Evolutionary conservation across 2,888 invertebrate species (phyloP), one percentile per base, ranked within the genome.

Genomic region (Drosophila nr. perissopoda): DNA sequence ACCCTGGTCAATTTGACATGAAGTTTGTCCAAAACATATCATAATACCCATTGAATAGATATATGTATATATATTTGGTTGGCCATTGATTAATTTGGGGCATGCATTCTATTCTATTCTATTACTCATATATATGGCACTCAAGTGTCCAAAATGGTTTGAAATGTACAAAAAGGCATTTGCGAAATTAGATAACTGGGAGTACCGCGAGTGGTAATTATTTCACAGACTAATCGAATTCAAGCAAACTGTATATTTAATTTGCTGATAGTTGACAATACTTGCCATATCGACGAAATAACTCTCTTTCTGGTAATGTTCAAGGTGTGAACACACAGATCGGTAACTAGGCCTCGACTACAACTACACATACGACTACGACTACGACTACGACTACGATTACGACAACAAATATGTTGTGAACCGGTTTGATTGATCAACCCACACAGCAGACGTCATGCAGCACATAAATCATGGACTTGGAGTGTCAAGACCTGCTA

Each of bases 391-490:
- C 58, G 33, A 25, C 8, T 18, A 13, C 34, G 21, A 34, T 18
- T 25, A 53, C 21, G 21, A 13, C 16, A 21, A 16, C 16, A 21
- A 25, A 25, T 53, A 51, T 71, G 45, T 45, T 49, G 40, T 42
- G 48, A 78, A 58, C 62, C 59, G 60, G 56, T 68, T 79, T 79
- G 79, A 79, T 79, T 79, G 79, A 79, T 79, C 73, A 73, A 61
- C 70, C 59, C 60, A 64, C 36, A 49, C 34, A 38, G 21, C 40
- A 29, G 40, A 60, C 42, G 59, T 69, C 77, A 59, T 45, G 31
- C 53, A 38, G 61, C 78, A 82, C 73, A 82, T 82, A 82, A 80
- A 78, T 78, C 78, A 81, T 78, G 61, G 73, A 72, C 63, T 38
- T 67, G 52, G 58, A 73, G 81, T 78, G 78, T 78, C 78, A 81